phyloP scores from a whole-genome alignment of 2,888 invertebrate genomes.

The Caenorhabditis sp. region DNA sequence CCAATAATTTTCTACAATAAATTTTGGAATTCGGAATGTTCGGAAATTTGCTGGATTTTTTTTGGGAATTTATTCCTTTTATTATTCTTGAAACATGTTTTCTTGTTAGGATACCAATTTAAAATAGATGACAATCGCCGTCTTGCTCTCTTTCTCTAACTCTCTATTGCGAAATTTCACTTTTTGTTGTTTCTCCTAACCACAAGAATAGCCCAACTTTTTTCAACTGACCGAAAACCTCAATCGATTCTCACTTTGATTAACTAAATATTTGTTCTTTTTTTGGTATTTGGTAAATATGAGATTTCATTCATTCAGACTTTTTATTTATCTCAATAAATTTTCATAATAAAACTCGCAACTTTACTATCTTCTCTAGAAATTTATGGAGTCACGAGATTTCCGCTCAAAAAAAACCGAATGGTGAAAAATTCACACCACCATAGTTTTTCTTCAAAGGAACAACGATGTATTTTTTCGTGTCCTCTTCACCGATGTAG shows the following conservation, averaged over 20 bases:
- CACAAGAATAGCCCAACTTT: neutral
- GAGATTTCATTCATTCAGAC: neutral
- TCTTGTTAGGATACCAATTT: neutral
- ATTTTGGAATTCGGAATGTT: too few species aligned
- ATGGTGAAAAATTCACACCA: too few species aligned
- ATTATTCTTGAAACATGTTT: neutral
- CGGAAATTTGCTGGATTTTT: too few species aligned
- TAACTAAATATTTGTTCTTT: constrained; percentile 16
- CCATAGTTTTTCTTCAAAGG: too few species aligned
- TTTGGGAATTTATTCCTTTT: constrained; percentile 13
- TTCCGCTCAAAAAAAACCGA: too few species aligned
- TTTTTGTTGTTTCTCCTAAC: neutral
- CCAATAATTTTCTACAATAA: too few species aligned
- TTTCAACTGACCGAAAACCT: constrained; percentile 1
- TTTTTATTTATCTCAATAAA: neutral
- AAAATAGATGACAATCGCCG: constrained; percentile 8
- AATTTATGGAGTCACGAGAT: too few species aligned
- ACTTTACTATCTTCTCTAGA: too few species aligned
- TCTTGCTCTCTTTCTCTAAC: constrained; percentile 14
- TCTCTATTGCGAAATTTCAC: constrained; percentile 30
- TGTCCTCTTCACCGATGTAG: too few species aligned
- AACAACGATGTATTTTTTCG: too few species aligned
- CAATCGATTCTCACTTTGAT: constrained; percentile 10
- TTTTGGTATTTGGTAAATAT: neutral
- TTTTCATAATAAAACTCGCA: too few species aligned